phyloP scores from a whole-genome alignment of 1,140 invertebrate genomes.

The Conus ventricosus region DNA sequence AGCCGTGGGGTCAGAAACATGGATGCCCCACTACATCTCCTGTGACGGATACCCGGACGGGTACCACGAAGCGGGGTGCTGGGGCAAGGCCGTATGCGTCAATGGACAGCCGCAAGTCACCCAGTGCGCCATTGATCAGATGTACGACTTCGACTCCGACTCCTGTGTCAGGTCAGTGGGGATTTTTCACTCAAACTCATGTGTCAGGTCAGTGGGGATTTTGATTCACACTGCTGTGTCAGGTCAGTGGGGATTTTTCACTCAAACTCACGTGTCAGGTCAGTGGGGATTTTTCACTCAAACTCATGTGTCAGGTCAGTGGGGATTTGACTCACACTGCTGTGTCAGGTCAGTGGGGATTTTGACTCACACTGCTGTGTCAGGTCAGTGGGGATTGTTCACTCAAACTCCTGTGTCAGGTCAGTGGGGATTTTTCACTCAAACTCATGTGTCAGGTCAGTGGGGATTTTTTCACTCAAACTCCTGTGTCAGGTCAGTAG shows the following conservation, averaged over 20 bases:
- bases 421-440: no score
- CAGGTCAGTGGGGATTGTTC: no score
- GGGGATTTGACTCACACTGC: no score
- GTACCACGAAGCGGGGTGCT: slow-evolving; percentile 30
- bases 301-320: no score
- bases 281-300: neutral
- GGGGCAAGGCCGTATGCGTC: slow-evolving; percentile 31
- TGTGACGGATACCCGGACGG: slow-evolving; percentile 30
- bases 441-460: no score
- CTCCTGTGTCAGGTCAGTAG: slow-evolving; percentile 5
- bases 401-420: no score
- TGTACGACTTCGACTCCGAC: slow-evolving; percentile 25
- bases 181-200: neutral
- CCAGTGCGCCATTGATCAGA: neutral
- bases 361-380: no score
- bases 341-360: no score
- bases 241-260: no score
- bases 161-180: slow-evolving; percentile 3
- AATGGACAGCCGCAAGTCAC: slow-evolving; percentile 29
- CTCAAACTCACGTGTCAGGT: neutral
- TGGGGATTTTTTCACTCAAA: neutral
- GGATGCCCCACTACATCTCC: slow-evolving; percentile 24
- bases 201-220: neutral
- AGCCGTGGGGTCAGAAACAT: neutral
- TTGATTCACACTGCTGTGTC: neutral